Evolutionary conservation across 2,113 vertebrate genomes (phyloP).

Genomic region (Platycercus adscitus): DNA sequence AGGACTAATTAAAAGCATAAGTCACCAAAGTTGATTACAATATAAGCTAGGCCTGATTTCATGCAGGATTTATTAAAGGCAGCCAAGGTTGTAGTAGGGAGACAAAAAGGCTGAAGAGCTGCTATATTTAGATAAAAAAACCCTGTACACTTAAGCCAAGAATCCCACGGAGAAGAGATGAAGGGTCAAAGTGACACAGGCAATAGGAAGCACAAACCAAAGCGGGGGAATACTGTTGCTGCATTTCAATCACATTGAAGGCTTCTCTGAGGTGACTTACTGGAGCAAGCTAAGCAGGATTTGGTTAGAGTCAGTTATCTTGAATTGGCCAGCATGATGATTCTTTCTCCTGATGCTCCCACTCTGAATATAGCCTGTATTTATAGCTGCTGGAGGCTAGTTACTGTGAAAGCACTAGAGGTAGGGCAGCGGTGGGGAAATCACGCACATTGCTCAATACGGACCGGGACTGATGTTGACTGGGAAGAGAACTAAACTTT

Average conservation of each 20-base stretch:
- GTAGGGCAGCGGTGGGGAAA: neutral
- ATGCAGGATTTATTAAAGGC: neutral
- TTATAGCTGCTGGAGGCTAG: neutral
- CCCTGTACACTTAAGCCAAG: neutral
- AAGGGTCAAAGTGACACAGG: neutral
- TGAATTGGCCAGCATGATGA: neutral
- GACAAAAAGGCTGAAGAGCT: constrained; percentile 14
- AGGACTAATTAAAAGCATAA: constrained; percentile 41
- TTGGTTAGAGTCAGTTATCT: neutral
- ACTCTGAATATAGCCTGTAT: neutral
- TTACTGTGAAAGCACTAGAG: neutral
- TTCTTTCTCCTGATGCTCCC: neutral
- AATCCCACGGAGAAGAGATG: neutral
- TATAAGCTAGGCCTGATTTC: constrained; percentile 13
- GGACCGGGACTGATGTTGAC: neutral
- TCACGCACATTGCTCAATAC: neutral
- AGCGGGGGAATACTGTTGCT: neutral
- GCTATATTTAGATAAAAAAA: constrained; percentile 13
- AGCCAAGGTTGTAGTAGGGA: neutral
- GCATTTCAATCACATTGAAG: neutral
- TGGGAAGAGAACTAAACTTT: neutral
- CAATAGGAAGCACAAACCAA: neutral
- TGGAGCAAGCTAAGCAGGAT: neutral
- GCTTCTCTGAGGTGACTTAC: neutral
- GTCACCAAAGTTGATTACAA: constrained; percentile 19